phyloP scores from a whole-genome alignment of 2,113 vertebrate species.

The Triplophysa dalaica region DNA sequence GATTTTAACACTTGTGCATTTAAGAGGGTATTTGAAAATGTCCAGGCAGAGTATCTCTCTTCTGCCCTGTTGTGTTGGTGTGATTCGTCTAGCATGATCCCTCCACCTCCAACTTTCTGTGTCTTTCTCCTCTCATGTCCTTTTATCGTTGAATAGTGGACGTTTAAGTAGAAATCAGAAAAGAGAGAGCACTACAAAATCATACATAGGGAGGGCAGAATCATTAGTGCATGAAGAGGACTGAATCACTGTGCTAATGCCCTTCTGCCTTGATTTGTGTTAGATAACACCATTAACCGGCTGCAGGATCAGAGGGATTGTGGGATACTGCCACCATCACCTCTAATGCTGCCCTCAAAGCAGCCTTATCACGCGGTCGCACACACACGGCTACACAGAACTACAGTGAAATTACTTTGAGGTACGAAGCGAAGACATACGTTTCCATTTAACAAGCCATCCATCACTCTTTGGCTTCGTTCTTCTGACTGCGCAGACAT shows the following conservation, averaged over 20 bases:
- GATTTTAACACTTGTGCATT: no score
- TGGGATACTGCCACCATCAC: neutral
- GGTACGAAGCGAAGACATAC: slow-evolving; percentile 23
- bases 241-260: slow-evolving; percentile 45
- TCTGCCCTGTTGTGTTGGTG: neutral
- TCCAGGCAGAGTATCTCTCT: neutral
- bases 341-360: slow-evolving; percentile 10
- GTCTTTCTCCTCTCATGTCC: neutral
- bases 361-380: neutral
- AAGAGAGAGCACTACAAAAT: slow-evolving; percentile 15
- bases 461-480: slow-evolving; percentile 8
- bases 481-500: neutral
- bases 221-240: slow-evolving; percentile 18
- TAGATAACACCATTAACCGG: slow-evolving; percentile 47
- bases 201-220: neutral
- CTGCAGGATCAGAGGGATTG: slow-evolving; percentile 1
- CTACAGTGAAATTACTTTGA: neutral
- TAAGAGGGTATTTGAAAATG: no score
- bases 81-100: neutral
- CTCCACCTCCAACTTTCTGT: neutral
- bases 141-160: neutral
- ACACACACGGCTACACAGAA: slow-evolving; percentile 3
- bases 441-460: slow-evolving; percentile 40
- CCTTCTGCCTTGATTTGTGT: slow-evolving; percentile 38
- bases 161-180: slow-evolving; percentile 10